Evolutionary conservation across 2,888 invertebrate genomes (phyloP).

Genomic region (Cephus pulcher): DNA sequence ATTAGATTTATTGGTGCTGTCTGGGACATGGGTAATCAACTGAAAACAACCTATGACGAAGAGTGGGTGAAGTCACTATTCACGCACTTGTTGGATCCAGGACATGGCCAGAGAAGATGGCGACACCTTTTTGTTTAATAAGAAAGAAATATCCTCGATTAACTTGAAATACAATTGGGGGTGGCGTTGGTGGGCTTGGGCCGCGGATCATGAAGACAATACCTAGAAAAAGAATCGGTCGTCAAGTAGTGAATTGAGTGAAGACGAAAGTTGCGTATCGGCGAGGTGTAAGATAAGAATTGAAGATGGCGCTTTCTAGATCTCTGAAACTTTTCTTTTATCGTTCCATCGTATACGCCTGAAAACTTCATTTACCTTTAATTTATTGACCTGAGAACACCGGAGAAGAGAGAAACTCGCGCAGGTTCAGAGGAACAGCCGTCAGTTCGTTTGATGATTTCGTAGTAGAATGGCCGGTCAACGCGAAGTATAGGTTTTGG

Average conservation of each 20-base stretch:
- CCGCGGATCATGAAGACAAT: not conserved
- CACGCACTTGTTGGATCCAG: not conserved
- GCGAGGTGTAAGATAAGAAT: not conserved
- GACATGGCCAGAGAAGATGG: not conserved
- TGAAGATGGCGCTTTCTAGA: not conserved
- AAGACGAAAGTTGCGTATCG: not conserved
- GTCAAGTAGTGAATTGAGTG: not conserved
- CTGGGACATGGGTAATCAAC: not conserved
- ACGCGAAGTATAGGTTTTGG: not conserved
- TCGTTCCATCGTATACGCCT: not conserved
- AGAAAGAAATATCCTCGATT: not conserved
- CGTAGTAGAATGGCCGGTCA: slow-evolving; percentile 13
- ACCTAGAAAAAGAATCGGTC: not conserved
- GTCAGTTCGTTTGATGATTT: not conserved
- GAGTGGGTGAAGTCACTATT: not conserved
- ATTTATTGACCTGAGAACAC: not conserved
- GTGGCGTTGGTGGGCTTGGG: not conserved
- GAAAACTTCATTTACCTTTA: not conserved
- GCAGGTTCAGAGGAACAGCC: not conserved
- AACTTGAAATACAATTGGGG: not conserved
- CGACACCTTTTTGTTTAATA: not conserved
- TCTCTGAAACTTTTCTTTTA: not conserved
- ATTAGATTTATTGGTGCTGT: not conserved
- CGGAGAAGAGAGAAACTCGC: not conserved
- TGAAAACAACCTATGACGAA: not conserved